Base-by-base conservation (phyloP, 1,140 invertebrate species). In the Euwallacea similis region DNA sequence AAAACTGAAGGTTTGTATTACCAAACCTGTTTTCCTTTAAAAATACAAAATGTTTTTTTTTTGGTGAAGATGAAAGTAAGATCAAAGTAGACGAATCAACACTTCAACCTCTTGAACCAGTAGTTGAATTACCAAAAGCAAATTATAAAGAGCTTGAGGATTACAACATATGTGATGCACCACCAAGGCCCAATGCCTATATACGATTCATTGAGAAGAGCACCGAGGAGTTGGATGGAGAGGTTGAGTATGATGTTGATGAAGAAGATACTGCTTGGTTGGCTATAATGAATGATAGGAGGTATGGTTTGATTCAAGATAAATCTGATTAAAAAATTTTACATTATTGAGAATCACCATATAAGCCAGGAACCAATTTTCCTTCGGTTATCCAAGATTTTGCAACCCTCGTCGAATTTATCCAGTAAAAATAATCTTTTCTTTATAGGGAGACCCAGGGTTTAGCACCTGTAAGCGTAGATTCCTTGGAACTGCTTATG, bases 221-320 rank as follows among this genome's bases (percentile, higher is more conserved):
- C 55, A 88, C 89, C 7, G 96, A 99, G 82, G 96, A 98, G 82
- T 84, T 98, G 53, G 96, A 98, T 84, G 92, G 90, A 72, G 92
- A 95, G 77, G 89, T 98, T 3, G 97, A 99, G 80, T 98, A 98
- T 87, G 97, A 99, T 85, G 90, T 98, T 73, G 97, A 99, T 83
- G 97, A 98, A 83, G 96, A 98, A 84, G 96, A 98, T 79, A 92
- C 92, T 56, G 93, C 93, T 0, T 98, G 96, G 96, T 79, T 98
- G 50, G 86, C 90, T 59, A 87, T 97, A 47, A 91, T 97, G 60
- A 98, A 98, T 82, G 91, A 94, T 75, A 76, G 88, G 88, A 76
- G 71, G 71, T 72, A 42, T n/a, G 16, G 11, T 56, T 33, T 33
- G 21, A 4, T 33, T 2, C 21, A 33, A 33, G 21, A 2, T 33